Base-by-base conservation (phyloP, 2,113 vertebrate species). In the Thinocorus orbignyianus region DNA sequence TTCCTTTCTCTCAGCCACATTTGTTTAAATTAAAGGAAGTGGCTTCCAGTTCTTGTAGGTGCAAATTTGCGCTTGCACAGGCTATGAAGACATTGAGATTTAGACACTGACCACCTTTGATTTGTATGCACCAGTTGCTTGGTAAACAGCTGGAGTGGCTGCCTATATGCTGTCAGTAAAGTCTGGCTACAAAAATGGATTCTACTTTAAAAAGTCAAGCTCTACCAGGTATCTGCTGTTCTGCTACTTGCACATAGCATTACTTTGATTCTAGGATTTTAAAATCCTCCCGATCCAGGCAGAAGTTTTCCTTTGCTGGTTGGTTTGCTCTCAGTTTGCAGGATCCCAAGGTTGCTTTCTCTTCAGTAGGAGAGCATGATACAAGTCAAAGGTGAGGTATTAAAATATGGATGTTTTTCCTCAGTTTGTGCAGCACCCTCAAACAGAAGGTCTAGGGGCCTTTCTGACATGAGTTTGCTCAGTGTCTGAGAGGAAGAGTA, bases 51-150 rank as follows among this genome's bases (percentile, higher is more conserved):
- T 84, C 78, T 86, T 87, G 66, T 95, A 54, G 92, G 93, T 91
- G 86, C 57, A 96, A 91, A 95, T 93, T 66, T 90, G 61, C 86
- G 57, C 80, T 86, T 92, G 72, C 76, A 92, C 71, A 91, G 69
- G 49, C 69, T 90, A 42, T 91, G 88, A 92, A 94, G 92, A 44
- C 48, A 91, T 94, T 96, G 92, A 80, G 93, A 96, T 95, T 95
- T 94, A 92, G 88, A 87, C 80, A 69, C 39, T 46, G 83, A 94
- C 52, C 77, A 91, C 33, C 57, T 80, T 86, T 69, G 89, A 94
- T 96, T 92, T 91, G 88, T 81, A 93, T 94, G 96, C 90, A 78
- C 72, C 86, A 91, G 80, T 72, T 86, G 54, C 82, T 88, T 65
- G 90, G 44, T 84, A 92, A 90, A 84, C 77, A 95, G 86, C 65